Evolutionary conservation across 2,113 vertebrate species (phyloP), one percentile per base, ranked within the genome.

Genomic region (Hirundichthys speculiger): DNA sequence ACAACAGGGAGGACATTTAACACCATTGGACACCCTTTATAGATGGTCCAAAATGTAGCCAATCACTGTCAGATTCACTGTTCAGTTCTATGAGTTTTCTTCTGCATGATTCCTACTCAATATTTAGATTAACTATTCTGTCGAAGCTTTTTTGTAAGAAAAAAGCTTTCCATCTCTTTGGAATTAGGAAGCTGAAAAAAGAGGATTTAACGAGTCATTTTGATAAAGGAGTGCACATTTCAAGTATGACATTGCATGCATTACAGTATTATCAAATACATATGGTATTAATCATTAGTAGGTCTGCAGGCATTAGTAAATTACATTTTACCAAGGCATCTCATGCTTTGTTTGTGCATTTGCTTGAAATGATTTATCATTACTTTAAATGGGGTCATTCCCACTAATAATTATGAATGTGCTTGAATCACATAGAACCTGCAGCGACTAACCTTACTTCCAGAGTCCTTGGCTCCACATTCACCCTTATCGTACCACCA

Each of bases 401-500:
- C 93, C 94, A 89, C 91, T 96, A 95, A 91, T 93, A 96, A 93
- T 94, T 94, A 94, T 91, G 94, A 94, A 93, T 21, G 94, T 93
- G 94, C 89, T 93, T 94, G 94, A 88, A 94, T 95, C 95, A 98
- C 96, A 98, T 94, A 96, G 95, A 98, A 96, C 97, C 98, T 97
- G 94, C 97, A 98, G 94, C 90, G 94, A 99, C 98, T 99, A 95
- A 99, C 98, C 98, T 99, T 99, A 98, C 98, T 99, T 98, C 98
- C 98, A 94, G 98, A 99, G 96, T 99, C 98, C 96, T 99, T 99
- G 96, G 97, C 77, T 98, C 98, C 98, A 98, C 98, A 99, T 97
- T 99, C 98, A 95, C 98, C 98, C 95, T 99, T 99, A 98, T 99
- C 98, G 97, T 99, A 99, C 98, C 98, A 99, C 98, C 98, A 99